Evolutionary conservation across 2,888 invertebrate species (phyloP).

Genomic region (Ptychoptera albimana): DNA sequence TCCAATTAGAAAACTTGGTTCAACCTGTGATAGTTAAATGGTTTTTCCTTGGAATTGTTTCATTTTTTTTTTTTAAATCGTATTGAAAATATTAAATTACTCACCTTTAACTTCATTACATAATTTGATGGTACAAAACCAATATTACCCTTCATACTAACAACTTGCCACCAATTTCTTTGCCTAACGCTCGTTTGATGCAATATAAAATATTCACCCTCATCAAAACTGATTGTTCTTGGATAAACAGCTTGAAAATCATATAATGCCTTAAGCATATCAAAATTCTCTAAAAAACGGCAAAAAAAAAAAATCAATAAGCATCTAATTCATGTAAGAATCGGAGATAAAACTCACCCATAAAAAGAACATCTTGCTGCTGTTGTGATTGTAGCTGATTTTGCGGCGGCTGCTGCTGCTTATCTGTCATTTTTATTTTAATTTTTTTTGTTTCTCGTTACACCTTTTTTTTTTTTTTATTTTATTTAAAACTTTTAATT

Average conservation of each 20-base stretch:
- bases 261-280: slow-evolving; percentile 70
- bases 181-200: slow-evolving; percentile 66
- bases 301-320: too few species aligned
- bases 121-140: slow-evolving; percentile 82
- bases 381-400: too few species aligned
- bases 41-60: neutral
- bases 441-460: too few species aligned
- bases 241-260: slow-evolving; percentile 73
- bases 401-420: too few species aligned
- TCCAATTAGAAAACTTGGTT: slow-evolving; percentile 52
- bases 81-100: neutral
- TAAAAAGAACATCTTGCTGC: too few species aligned
- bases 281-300: slow-evolving; percentile 41
- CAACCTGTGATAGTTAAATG: slow-evolving; percentile 33
- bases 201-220: slow-evolving; percentile 64
- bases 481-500: too few species aligned
- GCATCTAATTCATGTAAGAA: too few species aligned
- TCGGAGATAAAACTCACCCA: too few species aligned
- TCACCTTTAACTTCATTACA: slow-evolving; percentile 60
- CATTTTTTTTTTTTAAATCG: neutral
- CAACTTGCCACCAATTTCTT: slow-evolving; percentile 79
- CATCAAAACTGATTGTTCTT: slow-evolving; percentile 65
- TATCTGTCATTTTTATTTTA: too few species aligned
- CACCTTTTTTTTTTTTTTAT: too few species aligned
- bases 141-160: slow-evolving; percentile 63